Evolutionary conservation across 2,888 invertebrate genomes (phyloP), one percentile per base, ranked within the genome.

Genomic region (Lasioglossum leucozonium): DNA sequence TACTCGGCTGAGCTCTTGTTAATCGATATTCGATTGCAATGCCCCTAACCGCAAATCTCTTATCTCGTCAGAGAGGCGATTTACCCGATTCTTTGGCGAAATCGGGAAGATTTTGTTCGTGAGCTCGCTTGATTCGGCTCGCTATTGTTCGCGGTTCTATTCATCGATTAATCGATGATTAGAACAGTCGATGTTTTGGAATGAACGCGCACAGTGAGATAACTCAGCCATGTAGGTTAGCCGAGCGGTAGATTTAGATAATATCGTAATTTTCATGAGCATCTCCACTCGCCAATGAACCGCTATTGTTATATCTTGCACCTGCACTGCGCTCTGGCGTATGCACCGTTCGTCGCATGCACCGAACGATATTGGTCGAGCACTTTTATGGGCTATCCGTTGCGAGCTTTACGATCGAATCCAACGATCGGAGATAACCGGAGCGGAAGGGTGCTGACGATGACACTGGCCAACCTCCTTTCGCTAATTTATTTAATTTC

Each of bases 241-340:
- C 40, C 58, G 44, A 72, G 40, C 73, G 71, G 73, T 73, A 83
- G 83, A 84, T 85, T 80, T 69, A 84, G 86, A 86, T 81, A 84
- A 77, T 81, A 75, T 72, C 76, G 72, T 86, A 84, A 81, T 81
- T 76, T 81, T 85, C 81, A 58, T 77, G 77, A 85, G 85, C 78
- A 79, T 81, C 79, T 85, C 75, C 72, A 72, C 78, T 73, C 72
- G n/a, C 77, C 72, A 37, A 73, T 40, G 80, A 47, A 78, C 81
- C 76, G 65, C 81, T 74, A 86, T 81, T 85, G 85, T 86, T 81
- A 77, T 77, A 73, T 42, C 71, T 79, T 76, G 85, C 81, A 85
- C 81, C 86, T 86, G 85, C 85, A 79, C 65, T 69, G 77, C 34
- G 51, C 40, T 37, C 72, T 4, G 51, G 72, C 62, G 10, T 47